A percentile compares a stretch with the other conserved stretches of the same genome.
phyloP scores from a whole-genome alignment of 2,888 invertebrate species.

The Elmis aenea region DNA sequence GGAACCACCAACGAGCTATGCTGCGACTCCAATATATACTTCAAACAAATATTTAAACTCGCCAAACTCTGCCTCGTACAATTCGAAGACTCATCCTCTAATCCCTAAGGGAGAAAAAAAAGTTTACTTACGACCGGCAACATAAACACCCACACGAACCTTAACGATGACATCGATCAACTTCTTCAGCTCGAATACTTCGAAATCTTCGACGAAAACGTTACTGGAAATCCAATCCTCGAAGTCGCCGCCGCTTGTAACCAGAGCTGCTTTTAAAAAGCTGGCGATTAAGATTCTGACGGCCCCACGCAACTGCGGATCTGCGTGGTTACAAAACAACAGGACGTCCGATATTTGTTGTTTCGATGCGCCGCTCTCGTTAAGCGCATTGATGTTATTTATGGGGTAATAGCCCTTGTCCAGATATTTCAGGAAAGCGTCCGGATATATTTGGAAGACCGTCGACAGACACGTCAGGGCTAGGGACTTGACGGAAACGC shows the following conservation, averaged over 20 bases:
- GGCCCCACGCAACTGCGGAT: slow-evolving; percentile 77
- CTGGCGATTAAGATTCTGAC: slow-evolving; percentile 63
- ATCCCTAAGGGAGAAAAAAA: slow-evolving; percentile 52
- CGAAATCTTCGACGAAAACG: slow-evolving; percentile 32
- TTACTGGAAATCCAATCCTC: slow-evolving; percentile 42
- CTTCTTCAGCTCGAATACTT: slow-evolving; percentile 46
- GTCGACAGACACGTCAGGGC: slow-evolving; percentile 76
- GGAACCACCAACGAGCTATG: slow-evolving; percentile 54
- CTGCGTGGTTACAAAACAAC: slow-evolving; percentile 64
- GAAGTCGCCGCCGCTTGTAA: slow-evolving; percentile 54
- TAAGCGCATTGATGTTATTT: slow-evolving; percentile 16
- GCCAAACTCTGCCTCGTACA: slow-evolving; percentile 68
- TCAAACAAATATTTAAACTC: slow-evolving; percentile 56
- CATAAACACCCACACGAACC: slow-evolving; percentile 39
- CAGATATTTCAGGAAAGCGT: slow-evolving; percentile 61
- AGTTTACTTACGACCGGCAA: not conserved
- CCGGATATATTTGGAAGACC: slow-evolving; percentile 69
- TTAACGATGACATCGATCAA: slow-evolving; percentile 53
- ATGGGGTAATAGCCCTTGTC: slow-evolving; percentile 52
- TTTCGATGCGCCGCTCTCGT: slow-evolving; percentile 26
- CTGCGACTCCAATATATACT: slow-evolving; percentile 57
- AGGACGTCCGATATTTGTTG: slow-evolving; percentile 70
- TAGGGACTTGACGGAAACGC: slow-evolving; percentile 88
- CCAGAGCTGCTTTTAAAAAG: slow-evolving; percentile 59
- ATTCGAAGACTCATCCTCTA: slow-evolving; percentile 70